Conservation (phyloP, 2,888 invertebrate species). For the Litoditis marina region DNA sequence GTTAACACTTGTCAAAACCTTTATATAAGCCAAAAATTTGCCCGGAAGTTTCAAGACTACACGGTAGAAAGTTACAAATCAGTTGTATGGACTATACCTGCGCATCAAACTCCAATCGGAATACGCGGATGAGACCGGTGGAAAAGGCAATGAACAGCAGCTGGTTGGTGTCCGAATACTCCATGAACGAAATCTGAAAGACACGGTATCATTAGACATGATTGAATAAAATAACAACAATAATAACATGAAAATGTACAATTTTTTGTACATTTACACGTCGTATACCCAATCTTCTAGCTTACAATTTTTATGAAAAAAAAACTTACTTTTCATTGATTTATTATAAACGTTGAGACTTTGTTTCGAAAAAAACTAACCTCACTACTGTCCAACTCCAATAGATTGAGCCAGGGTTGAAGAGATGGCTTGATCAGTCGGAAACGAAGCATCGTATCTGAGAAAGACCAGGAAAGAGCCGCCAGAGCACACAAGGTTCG, state of each 20-base stretch:
- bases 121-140: slow-evolving; percentile 44
- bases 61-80: too few species aligned
- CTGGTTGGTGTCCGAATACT: slow-evolving; percentile 23
- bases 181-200: slow-evolving; percentile 10
- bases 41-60: too few species aligned
- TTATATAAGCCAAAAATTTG: too few species aligned
- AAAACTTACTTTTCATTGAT: too few species aligned
- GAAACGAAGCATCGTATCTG: slow-evolving; percentile 22
- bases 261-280: too few species aligned
- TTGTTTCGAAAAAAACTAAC: neutral
- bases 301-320: too few species aligned
- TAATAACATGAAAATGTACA: too few species aligned
- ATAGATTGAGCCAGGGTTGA: slow-evolving; percentile 19
- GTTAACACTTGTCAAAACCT: too few species aligned
- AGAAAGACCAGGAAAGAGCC: slow-evolving; percentile 19
- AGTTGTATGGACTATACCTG: slow-evolving; percentile 18
- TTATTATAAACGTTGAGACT: neutral
- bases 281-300: too few species aligned
- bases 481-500: neutral
- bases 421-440: slow-evolving; percentile 19
- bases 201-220: neutral
- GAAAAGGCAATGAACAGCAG: slow-evolving; percentile 43
- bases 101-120: slow-evolving; percentile 28
- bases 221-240: neutral
- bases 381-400: slow-evolving; percentile 14